Evolutionary conservation across 2,888 invertebrate species (phyloP), one percentile per base, ranked within the genome.

Genomic region (Drosophila ochracea): DNA sequence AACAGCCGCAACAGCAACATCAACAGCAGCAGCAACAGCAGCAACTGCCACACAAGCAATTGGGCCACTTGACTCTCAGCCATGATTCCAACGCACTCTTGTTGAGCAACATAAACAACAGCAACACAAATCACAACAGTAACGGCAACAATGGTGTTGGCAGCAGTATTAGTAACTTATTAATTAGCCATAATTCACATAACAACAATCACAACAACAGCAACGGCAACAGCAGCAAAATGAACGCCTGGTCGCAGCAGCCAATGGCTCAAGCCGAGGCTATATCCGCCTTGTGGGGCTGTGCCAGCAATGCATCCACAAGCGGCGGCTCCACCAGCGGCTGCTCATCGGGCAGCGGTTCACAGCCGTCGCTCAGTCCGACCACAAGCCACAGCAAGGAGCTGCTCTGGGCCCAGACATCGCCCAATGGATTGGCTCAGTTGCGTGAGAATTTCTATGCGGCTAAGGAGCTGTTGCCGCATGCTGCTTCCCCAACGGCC

Each of bases 301-400:
- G 92, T 62, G 85, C 90, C 63, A 90, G 82, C 81, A 89, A 65
- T 74, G 79, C 84, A 77, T 83, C 88, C 4, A 70, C 67, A 10
- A 64, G 55, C 4, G 70, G 54, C 2, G 78, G 70, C 33, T 84
- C 89, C 16, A 87, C 90, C 64, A 92, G 92, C 50, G 92, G 92
- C 68, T 92, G 92, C 70, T 91, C 90, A 0, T 91, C 89, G 49
- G 91, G 91, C 64, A 90, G 89, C 72, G 83, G 88, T 52, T 92
- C 92, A 28, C 92, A 92, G 82, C 93, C 92, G 10, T 92, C 93
- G 71, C 70, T 93, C 28, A 93, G 93, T 68, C 93, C 93, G 55
- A 93, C 91, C 62, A 92, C 90, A 63, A 79, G 91, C 76, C 92
- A 92, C 80, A 92, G 93, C 83, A 93, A 93, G 83, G 93, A 93